Conservation (phyloP, 2,797 vertebrate species). For the Diplodus sargus region DNA sequence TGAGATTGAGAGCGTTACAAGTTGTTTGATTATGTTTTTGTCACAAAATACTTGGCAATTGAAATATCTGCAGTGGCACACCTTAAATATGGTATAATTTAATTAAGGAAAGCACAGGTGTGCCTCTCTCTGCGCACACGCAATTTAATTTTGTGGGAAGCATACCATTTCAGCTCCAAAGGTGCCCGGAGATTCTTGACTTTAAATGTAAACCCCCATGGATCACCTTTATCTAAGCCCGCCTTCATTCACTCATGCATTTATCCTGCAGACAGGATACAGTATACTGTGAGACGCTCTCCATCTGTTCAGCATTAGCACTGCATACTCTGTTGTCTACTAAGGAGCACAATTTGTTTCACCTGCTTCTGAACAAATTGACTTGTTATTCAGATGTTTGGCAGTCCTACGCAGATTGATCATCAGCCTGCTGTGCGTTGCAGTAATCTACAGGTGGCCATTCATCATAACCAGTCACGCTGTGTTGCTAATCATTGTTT, state of each 20-base stretch:
- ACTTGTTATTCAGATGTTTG: too few species aligned
- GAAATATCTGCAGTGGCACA: background rate
- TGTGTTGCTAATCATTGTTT: background rate
- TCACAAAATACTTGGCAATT: background rate
- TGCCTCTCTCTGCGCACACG: too few species aligned
- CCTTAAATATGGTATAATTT: background rate
- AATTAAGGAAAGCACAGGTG: background rate
- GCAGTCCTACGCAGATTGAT: background rate
- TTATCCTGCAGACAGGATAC: background rate
- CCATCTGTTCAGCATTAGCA: background rate
- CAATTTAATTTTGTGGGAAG: too few species aligned
- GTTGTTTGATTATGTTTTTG: background rate
- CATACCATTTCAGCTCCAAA: too few species aligned
- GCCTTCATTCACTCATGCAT: background rate
- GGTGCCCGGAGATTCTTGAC: conserved; percentile 10
- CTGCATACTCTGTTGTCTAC: background rate
- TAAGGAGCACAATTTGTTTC: background rate
- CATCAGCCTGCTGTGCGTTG: background rate
- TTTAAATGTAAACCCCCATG: background rate
- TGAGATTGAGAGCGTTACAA: too few species aligned
- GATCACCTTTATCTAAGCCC: background rate
- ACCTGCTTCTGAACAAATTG: background rate
- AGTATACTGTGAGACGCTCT: background rate
- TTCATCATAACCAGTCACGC: background rate
- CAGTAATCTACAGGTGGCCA: background rate